phyloP scores from a whole-genome alignment of 1,140 invertebrate species.

The Eurosta solidaginis region DNA sequence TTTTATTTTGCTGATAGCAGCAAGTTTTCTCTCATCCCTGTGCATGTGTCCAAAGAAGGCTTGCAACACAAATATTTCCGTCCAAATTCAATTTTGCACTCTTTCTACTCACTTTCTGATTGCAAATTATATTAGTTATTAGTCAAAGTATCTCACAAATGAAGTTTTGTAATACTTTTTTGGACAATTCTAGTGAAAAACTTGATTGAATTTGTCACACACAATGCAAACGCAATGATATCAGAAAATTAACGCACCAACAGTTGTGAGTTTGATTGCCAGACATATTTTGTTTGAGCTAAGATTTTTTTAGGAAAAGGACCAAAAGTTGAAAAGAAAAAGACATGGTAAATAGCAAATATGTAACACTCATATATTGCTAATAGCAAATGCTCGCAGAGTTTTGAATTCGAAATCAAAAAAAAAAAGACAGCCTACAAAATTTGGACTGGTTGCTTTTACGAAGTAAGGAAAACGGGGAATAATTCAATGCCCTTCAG shows the following conservation, averaged over 20 bases:
- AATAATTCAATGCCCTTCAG: too few species aligned
- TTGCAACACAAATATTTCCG: not conserved
- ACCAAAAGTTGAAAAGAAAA: too few species aligned
- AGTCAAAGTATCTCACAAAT: not conserved
- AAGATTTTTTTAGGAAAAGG: too few species aligned
- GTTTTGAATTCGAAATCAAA: too few species aligned
- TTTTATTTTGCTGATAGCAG: conserved; percentile 17
- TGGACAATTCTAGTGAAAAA: not conserved
- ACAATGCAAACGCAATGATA: not conserved
- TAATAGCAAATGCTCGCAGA: too few species aligned
- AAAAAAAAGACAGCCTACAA: too few species aligned
- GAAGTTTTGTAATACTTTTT: not conserved
- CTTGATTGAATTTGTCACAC: not conserved
- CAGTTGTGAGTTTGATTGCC: not conserved
- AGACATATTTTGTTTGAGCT: too few species aligned
- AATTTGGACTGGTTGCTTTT: too few species aligned
- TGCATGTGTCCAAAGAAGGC: not conserved
- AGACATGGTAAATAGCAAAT: not conserved
- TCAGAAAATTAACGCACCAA: not conserved
- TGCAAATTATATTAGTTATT: not conserved
- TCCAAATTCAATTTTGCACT: not conserved
- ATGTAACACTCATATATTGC: not conserved
- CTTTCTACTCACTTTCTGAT: not conserved
- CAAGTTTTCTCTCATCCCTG: not conserved
- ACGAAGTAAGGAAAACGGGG: too few species aligned